phyloP scores from a whole-genome alignment of 2,888 invertebrate genomes.

The Euzophera pinguis region DNA sequence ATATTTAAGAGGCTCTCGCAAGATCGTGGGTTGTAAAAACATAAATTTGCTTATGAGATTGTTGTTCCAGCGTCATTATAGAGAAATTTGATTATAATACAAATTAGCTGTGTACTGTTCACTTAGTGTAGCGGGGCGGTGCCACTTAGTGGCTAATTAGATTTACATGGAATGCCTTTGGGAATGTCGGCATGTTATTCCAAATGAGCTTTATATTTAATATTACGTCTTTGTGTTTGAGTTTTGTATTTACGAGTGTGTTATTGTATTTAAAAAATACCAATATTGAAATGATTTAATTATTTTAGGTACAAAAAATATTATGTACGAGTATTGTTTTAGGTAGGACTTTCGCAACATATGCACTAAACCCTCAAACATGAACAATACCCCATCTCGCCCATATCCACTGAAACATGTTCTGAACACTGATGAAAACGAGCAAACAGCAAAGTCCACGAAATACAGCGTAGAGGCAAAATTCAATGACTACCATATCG shows the following conservation, averaged over 20 bases:
- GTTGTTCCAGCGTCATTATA: neutral
- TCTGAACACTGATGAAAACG: constrained; percentile 42
- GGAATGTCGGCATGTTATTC: neutral
- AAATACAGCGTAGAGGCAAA: constrained; percentile 69
- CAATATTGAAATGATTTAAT: too few relatives aligned
- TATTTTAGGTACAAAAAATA: too few relatives aligned
- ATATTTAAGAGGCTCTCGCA: neutral
- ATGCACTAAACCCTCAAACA: constrained; percentile 60
- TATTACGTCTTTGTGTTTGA: neutral
- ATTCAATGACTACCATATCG: constrained; percentile 67
- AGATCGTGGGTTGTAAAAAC: constrained; percentile 2
- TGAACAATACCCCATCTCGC: constrained; percentile 61
- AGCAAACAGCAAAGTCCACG: constrained; percentile 23
- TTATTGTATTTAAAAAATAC: too few relatives aligned
- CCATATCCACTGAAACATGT: constrained; percentile 68
- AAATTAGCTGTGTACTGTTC: constrained; percentile 7
- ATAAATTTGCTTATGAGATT: constrained; percentile 2
- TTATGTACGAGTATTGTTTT: too few relatives aligned
- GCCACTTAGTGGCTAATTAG: constrained; percentile 2
- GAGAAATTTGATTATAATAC: neutral
- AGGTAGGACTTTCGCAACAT: constrained; percentile 45
- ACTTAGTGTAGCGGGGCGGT: neutral
- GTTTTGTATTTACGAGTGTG: neutral
- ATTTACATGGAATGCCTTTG: neutral
- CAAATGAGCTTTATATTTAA: neutral